Evolutionary conservation across 2,888 invertebrate species (phyloP), one percentile per base, ranked within the genome.

Genomic region (Amphipyra tragopoginis): DNA sequence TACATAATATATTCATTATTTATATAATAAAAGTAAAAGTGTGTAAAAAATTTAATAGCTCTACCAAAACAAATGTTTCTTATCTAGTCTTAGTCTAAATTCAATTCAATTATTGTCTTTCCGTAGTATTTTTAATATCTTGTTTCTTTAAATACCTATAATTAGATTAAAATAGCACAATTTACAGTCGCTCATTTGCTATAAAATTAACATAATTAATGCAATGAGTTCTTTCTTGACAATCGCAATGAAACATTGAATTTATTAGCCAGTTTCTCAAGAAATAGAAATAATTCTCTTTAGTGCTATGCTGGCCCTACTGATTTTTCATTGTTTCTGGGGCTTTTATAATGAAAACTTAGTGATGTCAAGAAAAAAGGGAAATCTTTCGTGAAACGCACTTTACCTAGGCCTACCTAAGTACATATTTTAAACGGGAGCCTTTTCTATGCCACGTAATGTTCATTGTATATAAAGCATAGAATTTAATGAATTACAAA

Each of bases 401-500:
- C 21, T 21, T 3, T 21, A 21, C 21, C 21, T 21, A 21, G 21
- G 3, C 21, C 3, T 21, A 21, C 21, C 21, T 21, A n/a, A n/a
- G n/a, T n/a, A 21, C 21, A 21, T 51, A 54, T 54, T 70, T 36
- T 15, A 29, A 54, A 43, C 38, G 38, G 33, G 21, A 56, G 49
- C 26, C 43, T 56, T 72, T 44, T 47, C 26, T 58, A 57, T 56
- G 49, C 56, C 21, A 1, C n/a, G 33, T 43, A 43, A 15, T 33
- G 43, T 26, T 14, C 26, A 51, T 34, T 51, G 13, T 54, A 51
- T 38, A 14, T 21, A 45, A 34, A 21, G 36, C 52, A 54, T 54
- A 42, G 33, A 52, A 53, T 63, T 44, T 65, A 59, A 64, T 67
- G 55, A 52, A 67, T 68, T 72, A 65, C 52, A 47, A 60, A 67